Evolutionary conservation across 2,888 invertebrate species (phyloP).

Genomic region (Cheilosia variabilis): DNA sequence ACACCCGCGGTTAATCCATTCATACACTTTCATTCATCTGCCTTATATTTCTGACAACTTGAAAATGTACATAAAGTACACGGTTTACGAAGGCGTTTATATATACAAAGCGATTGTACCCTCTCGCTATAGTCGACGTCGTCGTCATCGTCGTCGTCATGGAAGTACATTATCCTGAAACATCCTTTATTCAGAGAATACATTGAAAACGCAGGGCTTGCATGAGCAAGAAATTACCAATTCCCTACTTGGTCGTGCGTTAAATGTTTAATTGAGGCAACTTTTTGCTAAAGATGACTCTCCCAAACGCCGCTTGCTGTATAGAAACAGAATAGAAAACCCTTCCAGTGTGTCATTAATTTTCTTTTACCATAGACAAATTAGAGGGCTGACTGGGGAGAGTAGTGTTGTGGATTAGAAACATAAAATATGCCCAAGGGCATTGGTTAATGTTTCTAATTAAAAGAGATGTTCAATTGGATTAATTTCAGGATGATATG

Average conservation of each 20-base stretch:
- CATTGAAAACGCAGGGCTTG: constrained; percentile 5
- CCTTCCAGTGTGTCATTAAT: constrained; percentile 38
- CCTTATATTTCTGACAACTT: constrained; percentile 5
- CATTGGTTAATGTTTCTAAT: constrained; percentile 49
- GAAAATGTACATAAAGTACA: constrained; percentile 8
- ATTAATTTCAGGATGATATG: constrained; percentile 60
- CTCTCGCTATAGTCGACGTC: background rate
- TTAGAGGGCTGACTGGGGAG: constrained; percentile 7
- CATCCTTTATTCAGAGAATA: constrained; percentile 14
- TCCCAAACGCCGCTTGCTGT: constrained; percentile 13
- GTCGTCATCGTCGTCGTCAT: background rate
- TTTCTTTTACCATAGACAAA: constrained; percentile 42
- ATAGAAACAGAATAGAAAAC: background rate
- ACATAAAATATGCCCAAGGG: constrained; percentile 43
- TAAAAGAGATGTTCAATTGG: constrained; percentile 65
- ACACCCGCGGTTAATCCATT: constrained; percentile 10
- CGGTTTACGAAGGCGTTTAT: constrained; percentile 13
- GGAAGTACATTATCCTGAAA: constrained; percentile 17
- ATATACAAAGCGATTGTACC: constrained; percentile 4
- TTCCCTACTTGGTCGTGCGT: constrained; percentile 37
- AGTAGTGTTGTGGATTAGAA: constrained; percentile 23
- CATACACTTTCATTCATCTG: background rate
- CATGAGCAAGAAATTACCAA: background rate
- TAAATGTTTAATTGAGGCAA: constrained; percentile 53
- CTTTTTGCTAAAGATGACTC: constrained; percentile 37